Conservation (phyloP, 2,888 invertebrate species). For the Laspeyria flexula region DNA sequence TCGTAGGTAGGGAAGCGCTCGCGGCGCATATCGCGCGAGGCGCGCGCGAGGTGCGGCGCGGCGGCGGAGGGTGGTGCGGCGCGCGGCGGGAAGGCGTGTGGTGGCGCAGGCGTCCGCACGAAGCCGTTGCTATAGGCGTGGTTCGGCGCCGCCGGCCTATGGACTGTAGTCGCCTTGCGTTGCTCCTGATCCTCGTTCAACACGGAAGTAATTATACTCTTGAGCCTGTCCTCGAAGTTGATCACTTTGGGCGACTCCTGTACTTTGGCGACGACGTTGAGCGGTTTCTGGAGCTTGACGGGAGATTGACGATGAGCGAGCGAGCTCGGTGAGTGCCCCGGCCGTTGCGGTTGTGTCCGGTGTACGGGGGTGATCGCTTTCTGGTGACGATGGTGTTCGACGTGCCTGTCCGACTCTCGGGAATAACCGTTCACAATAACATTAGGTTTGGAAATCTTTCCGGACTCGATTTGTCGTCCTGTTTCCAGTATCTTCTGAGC, state of each 20-base stretch:
- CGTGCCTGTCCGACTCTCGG: slow-evolving; percentile 64
- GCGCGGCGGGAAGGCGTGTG: slow-evolving; percentile 64
- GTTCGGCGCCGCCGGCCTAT: slow-evolving; percentile 53
- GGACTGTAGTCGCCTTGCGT: slow-evolving; percentile 61
- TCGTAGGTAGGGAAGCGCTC: slow-evolving; percentile 60
- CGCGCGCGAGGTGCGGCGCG: slow-evolving; percentile 46
- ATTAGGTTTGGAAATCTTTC: slow-evolving; percentile 86
- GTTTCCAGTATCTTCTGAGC: slow-evolving; percentile 96
- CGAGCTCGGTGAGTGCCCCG: slow-evolving; percentile 48
- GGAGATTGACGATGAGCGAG: slow-evolving; percentile 64
- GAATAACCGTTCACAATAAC: slow-evolving; percentile 75
- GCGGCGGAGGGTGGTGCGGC: slow-evolving; percentile 38
- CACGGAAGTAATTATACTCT: slow-evolving; percentile 94
- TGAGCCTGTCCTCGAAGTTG: slow-evolving; percentile 95
- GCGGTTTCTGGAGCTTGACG: slow-evolving; percentile 71
- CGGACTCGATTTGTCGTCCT: slow-evolving; percentile 95
- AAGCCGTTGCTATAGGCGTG: slow-evolving; percentile 40
- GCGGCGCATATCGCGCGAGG: slow-evolving; percentile 59
- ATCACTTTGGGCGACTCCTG: slow-evolving; percentile 92
- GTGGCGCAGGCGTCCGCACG: slow-evolving; percentile 53
- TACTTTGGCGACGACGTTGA: slow-evolving; percentile 80
- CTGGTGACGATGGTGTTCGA: slow-evolving; percentile 52
- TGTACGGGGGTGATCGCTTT: slow-evolving; percentile 52
- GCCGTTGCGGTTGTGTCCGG: slow-evolving; percentile 58
- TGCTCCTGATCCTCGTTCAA: slow-evolving; percentile 92